Evolutionary conservation across 2,888 invertebrate genomes (phyloP).

Genomic region (Onthophagus sagittarius): DNA sequence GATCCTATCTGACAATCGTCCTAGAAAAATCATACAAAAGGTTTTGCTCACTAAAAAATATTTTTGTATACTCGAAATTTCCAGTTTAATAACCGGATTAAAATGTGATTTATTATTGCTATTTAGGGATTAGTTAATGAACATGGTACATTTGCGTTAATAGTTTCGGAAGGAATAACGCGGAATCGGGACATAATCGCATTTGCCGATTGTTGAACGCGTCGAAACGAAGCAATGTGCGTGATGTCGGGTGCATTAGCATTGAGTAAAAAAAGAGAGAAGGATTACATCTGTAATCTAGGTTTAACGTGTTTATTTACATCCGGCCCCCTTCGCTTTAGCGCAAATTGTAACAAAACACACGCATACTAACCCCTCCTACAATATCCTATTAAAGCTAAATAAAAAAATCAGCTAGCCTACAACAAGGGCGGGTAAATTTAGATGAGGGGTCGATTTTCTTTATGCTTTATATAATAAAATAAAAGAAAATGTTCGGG

Average conservation of each 20-base stretch:
- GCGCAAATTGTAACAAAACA: slow-evolving; percentile 12
- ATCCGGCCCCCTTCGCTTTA: not conserved
- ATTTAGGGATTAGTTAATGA: no score
- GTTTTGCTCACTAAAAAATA: not conserved
- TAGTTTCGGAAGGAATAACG: no score
- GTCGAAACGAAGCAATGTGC: not conserved
- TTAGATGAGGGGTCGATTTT: slow-evolving; percentile 1
- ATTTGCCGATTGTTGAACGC: not conserved
- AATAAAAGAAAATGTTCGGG: no score
- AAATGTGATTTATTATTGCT: no score
- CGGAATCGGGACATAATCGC: not conserved
- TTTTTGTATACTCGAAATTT: no score
- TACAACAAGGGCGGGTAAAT: not conserved
- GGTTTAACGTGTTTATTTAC: slow-evolving; percentile 6
- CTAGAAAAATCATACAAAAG: not conserved
- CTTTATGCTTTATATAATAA: not conserved
- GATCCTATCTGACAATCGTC: not conserved
- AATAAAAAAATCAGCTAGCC: not conserved
- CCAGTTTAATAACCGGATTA: no score
- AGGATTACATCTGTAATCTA: slow-evolving; percentile 11
- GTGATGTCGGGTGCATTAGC: not conserved
- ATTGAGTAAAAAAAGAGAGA: slow-evolving; percentile 1
- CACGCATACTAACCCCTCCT: not conserved
- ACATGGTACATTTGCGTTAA: no score
- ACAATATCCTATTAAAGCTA: slow-evolving; percentile 5